Percentiles rank a stretch among this genome's conserved stretches.
Evolutionary conservation across 1,140 invertebrate species (phyloP).

Genomic region (Holcopasites calliopsidis): DNA sequence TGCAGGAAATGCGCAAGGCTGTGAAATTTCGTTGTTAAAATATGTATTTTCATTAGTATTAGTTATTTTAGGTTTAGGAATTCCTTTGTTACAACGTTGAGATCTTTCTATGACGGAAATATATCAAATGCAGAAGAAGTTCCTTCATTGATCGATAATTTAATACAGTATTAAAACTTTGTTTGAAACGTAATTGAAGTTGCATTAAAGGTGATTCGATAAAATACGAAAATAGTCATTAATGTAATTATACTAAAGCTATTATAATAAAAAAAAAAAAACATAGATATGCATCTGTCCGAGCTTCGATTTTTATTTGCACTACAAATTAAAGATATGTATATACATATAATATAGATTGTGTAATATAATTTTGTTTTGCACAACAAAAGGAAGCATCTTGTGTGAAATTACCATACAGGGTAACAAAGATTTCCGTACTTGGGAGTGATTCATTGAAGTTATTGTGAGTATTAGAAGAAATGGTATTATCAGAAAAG

Average conservation of each 20-base stretch:
- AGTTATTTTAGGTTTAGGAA: neutral
- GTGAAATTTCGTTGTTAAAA: slow-evolving; percentile 24
- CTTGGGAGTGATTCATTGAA: neutral
- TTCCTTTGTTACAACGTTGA: neutral
- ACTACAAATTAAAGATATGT: neutral
- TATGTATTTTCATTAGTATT: neutral
- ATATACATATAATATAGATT: neutral
- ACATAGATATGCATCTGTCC: neutral
- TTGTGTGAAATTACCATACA: slow-evolving; percentile 5
- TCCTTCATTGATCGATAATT: neutral
- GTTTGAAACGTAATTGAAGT: too few species aligned
- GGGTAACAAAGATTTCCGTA: slow-evolving; percentile 17
- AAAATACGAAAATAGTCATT: neutral
- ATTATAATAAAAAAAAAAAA: neutral
- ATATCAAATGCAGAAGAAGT: neutral
- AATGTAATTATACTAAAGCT: neutral
- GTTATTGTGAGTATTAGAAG: neutral
- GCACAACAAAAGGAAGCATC: neutral
- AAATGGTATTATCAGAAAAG: neutral
- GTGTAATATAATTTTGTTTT: neutral
- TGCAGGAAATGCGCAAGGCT: slow-evolving; percentile 6
- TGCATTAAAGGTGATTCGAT: neutral
- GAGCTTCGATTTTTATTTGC: neutral
- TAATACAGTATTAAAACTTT: neutral
- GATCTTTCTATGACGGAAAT: neutral